phyloP scores from a whole-genome alignment of 2,888 invertebrate genomes.

The Torymus texanus region DNA sequence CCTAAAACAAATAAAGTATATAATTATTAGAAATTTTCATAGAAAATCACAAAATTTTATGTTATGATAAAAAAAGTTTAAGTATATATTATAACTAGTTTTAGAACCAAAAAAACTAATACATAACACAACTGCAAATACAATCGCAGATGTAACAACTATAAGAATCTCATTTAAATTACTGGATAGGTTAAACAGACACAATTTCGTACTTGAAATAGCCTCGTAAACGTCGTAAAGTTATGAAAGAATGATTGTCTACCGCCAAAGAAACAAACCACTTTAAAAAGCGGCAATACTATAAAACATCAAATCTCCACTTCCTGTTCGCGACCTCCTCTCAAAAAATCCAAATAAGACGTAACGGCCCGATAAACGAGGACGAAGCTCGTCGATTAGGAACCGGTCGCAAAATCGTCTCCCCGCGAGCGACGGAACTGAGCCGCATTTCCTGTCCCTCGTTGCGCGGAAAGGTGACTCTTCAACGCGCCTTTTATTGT shows the following conservation, averaged over 20 bases:
- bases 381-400: neutral
- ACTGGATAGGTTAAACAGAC: conserved; percentile 8
- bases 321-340: neutral
- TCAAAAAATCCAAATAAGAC: no score
- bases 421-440: neutral
- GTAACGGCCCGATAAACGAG: no score
- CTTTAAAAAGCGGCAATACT: no score
- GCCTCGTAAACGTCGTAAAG: neutral
- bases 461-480: conserved; percentile 21
- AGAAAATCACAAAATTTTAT: neutral
- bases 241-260: neutral
- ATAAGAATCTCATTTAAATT: neutral
- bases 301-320: no score
- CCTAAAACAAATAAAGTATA: conserved; percentile 30
- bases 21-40: neutral
- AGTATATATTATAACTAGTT: neutral
- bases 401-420: conserved; percentile 3
- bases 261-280: no score
- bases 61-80: neutral
- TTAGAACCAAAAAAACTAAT: no score
- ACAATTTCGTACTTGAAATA: neutral
- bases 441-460: conserved; percentile 22
- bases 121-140: no score
- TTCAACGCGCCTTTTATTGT: conserved; percentile 23
- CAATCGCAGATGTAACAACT: no score